Base-by-base conservation (phyloP, 2,113 vertebrate species). In the Coturnix japonica region DNA sequence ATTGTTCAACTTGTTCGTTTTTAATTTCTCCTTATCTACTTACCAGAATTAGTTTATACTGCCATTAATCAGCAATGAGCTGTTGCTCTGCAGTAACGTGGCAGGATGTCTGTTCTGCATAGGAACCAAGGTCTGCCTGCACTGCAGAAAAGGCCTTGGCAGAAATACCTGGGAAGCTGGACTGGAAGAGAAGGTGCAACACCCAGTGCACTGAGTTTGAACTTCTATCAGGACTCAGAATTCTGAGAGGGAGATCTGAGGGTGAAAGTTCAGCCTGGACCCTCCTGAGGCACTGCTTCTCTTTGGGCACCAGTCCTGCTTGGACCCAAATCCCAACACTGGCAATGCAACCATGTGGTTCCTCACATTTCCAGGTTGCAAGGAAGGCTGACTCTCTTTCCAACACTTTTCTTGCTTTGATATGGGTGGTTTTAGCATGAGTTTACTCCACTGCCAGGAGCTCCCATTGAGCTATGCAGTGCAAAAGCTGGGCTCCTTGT, bases 281-380 rank as follows among this genome's bases (percentile, higher is more conserved):
- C 2, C 39, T 39, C 43, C 31, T 20, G 6, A 59, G 26, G 26
- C 18, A 44, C 51, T 82, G 20, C 8, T 46, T 59, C 7, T 11
- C 35, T 33, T 20, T 0, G 0, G 1, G 37, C 13, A 1, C 1
- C 19, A 7, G 7, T 63, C 31, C 33, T 0, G 0, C 10, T 81
- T 60, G 65, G 25, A 39, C 9, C 17, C 37, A 88, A 53, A 76
- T 0, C 0, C 13, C 39, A 56, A 0, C 6, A 46, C 1, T 11
- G 11, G 31, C 37, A 92, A 84, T 84, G 43, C 20, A 89, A 3
- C 18, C 19, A 33, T 60, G 28, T 60, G 22, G 33, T 49, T 66
- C 44, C 47, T 73, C n/a, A 85, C 8, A 20, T 81, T 61, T 53
- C n/a, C 26, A 76, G 57, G 43, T 16, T 49, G 30, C 39, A 87